Evolutionary conservation across 2,113 vertebrate species (phyloP).

Genomic region (Orthochromis indermauri): DNA sequence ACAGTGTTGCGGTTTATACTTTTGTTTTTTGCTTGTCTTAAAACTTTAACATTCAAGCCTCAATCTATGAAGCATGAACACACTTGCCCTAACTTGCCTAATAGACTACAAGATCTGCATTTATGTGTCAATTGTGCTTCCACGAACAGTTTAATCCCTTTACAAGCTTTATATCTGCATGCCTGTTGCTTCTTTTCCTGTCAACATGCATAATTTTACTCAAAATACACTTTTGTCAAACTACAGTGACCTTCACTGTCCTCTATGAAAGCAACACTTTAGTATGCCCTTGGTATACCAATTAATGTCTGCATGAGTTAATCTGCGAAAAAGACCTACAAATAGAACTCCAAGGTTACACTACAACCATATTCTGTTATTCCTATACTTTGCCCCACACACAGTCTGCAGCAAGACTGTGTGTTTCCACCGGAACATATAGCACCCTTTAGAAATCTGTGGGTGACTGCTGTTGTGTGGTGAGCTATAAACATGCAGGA

Average conservation of each 20-base stretch:
- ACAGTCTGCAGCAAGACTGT: not conserved
- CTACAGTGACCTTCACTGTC: not conserved
- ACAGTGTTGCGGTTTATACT: fast-evolving
- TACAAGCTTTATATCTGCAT: not conserved
- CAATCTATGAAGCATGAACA: not conserved
- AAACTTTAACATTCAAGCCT: not conserved
- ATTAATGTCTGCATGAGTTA: not conserved
- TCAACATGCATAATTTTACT: not conserved
- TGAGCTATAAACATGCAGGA: not conserved
- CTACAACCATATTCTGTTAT: not conserved
- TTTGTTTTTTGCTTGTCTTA: not conserved
- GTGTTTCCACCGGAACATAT: not conserved
- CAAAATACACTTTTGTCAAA: not conserved
- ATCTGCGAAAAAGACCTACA: not conserved
- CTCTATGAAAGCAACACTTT: not conserved
- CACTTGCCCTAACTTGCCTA: not conserved
- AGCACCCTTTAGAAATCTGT: not conserved
- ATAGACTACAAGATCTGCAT: not conserved
- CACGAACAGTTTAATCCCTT: not conserved
- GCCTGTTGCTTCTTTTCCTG: not conserved
- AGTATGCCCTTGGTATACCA: not conserved
- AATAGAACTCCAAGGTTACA: not conserved
- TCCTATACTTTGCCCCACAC: not conserved
- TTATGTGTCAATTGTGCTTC: not conserved
- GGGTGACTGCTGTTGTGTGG: not conserved